Evolutionary conservation across 2,797 vertebrate species (phyloP).

Genomic region (Channa striata): DNA sequence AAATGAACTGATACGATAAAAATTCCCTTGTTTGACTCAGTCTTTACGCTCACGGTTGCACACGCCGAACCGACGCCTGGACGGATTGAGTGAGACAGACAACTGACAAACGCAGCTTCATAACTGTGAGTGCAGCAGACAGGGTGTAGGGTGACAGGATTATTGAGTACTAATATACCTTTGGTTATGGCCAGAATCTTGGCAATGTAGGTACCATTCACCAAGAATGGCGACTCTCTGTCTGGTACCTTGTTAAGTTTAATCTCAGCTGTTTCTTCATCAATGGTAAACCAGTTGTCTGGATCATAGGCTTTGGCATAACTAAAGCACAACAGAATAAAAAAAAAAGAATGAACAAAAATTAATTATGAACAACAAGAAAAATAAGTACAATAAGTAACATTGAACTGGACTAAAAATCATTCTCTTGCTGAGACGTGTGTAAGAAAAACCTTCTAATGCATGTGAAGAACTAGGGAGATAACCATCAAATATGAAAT

Average conservation of each 20-base stretch:
- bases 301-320: constrained; percentile 88
- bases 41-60: too few relatives aligned
- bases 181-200: constrained; percentile 90
- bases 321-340: constrained; percentile 72
- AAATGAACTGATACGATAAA: too few relatives aligned
- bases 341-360: background rate
- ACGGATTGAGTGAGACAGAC: too few relatives aligned
- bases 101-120: too few relatives aligned
- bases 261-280: constrained; percentile 90
- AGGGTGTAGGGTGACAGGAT: background rate
- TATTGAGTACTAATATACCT: constrained; percentile 82
- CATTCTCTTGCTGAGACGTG: background rate
- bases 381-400: background rate
- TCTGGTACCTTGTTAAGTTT: constrained; percentile 88
- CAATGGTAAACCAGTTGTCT: constrained; percentile 90
- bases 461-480: too few relatives aligned
- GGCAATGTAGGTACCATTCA: constrained; percentile 90
- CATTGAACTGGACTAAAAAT: too few relatives aligned
- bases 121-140: background rate
- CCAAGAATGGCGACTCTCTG: constrained; percentile 88
- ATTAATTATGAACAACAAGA: background rate
- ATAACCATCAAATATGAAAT: too few relatives aligned
- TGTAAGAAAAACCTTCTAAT: too few relatives aligned
- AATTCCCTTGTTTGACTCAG: too few relatives aligned
- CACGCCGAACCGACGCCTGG: too few relatives aligned